A percentile compares a stretch with the other conserved stretches of the same genome.
These are phyloP conservation scores for Sorex maritimensis DNA, from an alignment of 2,797 vertebrate species.

Conservation along the genomic window DNA sequence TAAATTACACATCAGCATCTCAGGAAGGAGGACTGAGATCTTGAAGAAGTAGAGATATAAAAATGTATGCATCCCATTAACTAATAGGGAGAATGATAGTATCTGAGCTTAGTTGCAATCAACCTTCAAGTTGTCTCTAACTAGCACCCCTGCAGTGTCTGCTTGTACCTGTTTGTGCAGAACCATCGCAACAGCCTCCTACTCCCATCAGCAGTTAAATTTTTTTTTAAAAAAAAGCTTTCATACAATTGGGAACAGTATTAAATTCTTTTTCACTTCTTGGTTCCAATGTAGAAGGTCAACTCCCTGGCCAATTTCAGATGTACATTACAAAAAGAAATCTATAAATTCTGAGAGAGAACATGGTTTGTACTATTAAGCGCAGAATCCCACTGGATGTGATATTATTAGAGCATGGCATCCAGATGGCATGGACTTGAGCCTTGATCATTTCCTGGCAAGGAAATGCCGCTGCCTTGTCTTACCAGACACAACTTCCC, in stretches of 20 bases:
- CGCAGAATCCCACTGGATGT: background rate
- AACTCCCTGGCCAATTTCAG: conserved; percentile 50
- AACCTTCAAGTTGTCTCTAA: background rate
- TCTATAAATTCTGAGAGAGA: conserved; percentile 45
- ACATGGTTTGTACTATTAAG: background rate
- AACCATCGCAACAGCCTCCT: conserved; percentile 9
- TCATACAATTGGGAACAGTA: background rate
- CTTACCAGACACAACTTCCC: background rate
- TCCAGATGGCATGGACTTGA: background rate
- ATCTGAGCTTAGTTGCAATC: too few species aligned
- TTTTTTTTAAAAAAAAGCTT: background rate
- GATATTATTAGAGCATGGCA: background rate
- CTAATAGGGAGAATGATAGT: rapidly evolving
- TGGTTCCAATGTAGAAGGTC: conserved; percentile 56
- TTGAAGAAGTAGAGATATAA: background rate
- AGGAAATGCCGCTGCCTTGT: background rate
- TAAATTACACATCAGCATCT: background rate
- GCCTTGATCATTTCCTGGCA: background rate
- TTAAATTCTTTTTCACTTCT: conserved; percentile 53
- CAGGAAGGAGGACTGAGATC: background rate
- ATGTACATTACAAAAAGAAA: conserved; percentile 31
- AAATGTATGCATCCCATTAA: rapidly evolving
- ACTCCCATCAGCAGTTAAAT: background rate
- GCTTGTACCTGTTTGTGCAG: background rate
- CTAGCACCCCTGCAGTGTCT: rapidly evolving